phyloP scores from a whole-genome alignment of 2,888 invertebrate genomes.

The Ctenicera cuprea region DNA sequence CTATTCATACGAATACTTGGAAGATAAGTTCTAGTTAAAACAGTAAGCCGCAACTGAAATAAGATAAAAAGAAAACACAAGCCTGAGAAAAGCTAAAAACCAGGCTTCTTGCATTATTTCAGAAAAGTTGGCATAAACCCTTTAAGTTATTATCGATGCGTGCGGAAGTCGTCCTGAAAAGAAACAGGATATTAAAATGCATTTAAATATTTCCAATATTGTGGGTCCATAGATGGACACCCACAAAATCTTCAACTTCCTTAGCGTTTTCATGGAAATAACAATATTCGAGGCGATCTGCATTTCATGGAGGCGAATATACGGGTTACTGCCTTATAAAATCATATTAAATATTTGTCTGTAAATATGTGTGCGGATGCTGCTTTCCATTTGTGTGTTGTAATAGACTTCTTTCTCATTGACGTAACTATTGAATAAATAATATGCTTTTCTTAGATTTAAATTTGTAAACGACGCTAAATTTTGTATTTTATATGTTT shows the following conservation, averaged over 20 bases:
- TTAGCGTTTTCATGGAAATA: constrained; percentile 10
- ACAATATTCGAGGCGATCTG: constrained; percentile 15
- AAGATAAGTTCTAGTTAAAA: neutral
- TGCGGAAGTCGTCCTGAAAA: constrained; percentile 40
- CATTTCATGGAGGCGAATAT: constrained; percentile 7
- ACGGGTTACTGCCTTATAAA: constrained; percentile 18
- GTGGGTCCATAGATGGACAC: constrained; percentile 24
- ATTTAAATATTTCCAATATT: constrained; percentile 56
- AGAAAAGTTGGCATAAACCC: constrained; percentile 27
- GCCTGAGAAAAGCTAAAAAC: neutral
- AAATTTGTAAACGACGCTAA: neutral
- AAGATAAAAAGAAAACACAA: neutral
- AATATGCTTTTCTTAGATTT: neutral
- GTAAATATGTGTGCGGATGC: constrained; percentile 26
- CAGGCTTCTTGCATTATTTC: neutral
- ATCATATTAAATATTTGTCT: constrained; percentile 40
- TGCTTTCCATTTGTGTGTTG: constrained; percentile 20
- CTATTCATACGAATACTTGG: neutral
- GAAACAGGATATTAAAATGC: constrained; percentile 58
- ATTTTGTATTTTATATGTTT: too few relatives aligned
- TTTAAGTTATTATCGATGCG: constrained; percentile 57
- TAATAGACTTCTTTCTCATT: constrained; percentile 11
- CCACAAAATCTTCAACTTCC: constrained; percentile 28
- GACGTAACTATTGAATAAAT: constrained; percentile 30
- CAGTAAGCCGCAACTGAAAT: neutral